A percentile compares a stretch with the other conserved stretches of the same genome.
Evolutionary conservation across 1,140 invertebrate species (phyloP).

Genomic region (Pectinophora gossypiella): DNA sequence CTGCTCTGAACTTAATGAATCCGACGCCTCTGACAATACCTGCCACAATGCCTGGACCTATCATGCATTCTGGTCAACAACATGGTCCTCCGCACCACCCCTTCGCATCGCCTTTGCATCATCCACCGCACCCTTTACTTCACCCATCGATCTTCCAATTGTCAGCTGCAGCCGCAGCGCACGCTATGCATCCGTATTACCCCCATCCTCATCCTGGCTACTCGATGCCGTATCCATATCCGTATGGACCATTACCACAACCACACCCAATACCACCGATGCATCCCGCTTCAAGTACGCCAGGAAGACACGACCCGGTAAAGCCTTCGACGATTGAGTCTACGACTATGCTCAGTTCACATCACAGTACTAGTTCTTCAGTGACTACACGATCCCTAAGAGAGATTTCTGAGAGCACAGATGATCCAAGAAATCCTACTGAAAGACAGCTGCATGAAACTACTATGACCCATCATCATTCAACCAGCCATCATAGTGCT

Average conservation of each 20-base stretch:
- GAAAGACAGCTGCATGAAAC: constrained; percentile 78
- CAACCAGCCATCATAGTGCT: constrained; percentile 78
- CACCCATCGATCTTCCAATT: constrained; percentile 79
- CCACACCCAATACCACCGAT: constrained; percentile 84
- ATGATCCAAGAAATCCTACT: constrained; percentile 68
- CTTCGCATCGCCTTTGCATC: constrained; percentile 75
- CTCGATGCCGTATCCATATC: constrained; percentile 80
- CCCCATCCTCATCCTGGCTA: constrained; percentile 82
- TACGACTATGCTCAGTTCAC: constrained; percentile 81
- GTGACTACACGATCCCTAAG: constrained; percentile 75
- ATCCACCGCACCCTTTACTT: constrained; percentile 80
- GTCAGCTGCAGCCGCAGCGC: constrained; percentile 75
- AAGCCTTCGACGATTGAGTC: constrained; percentile 78
- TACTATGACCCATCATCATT: constrained; percentile 79
- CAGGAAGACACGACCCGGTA: constrained; percentile 64
- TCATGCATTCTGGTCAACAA: constrained; percentile 82
- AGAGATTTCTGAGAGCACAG: constrained; percentile 76
- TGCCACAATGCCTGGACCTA: constrained; percentile 80
- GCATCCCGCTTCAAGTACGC: constrained; percentile 74
- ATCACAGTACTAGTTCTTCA: constrained; percentile 80
- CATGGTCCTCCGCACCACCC: constrained; percentile 78
- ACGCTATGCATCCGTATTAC: constrained; percentile 81
- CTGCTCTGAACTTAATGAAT: constrained; percentile 78
- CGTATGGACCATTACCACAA: constrained; percentile 82
- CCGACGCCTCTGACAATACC: constrained; percentile 78